Evolutionary conservation across 1,140 invertebrate genomes (phyloP), one percentile per base, ranked within the genome.

Genomic region (Frieseomelitta varia): DNA sequence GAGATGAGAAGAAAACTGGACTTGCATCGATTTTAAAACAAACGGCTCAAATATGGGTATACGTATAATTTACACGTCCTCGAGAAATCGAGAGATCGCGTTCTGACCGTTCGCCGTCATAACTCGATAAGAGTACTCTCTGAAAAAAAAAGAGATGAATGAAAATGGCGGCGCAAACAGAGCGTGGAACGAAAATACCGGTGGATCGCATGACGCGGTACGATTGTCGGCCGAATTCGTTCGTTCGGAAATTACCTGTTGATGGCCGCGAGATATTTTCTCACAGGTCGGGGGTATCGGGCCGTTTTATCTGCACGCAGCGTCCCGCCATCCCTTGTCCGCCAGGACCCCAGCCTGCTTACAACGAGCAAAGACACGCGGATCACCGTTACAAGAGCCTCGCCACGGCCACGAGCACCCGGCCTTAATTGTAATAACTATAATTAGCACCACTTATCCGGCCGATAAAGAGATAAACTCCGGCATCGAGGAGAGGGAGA

Each of bases 361-460:
- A 6, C 67, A 71, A 79, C 69, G 14, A 74, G n/a, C 69, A 24
- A 8, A 27, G 58, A 47, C n/a, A n/a, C 83, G 53, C 30, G 77
- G 69, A 51, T 80, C 68, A 73, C 78, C 68, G 77, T 74, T 80
- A 39, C 74, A 80, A 84, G 68, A 84, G 74, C 47, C 82, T 73
- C 74, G 74, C 55, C 39, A 79, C 77, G 19, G 27, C 82, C 69
- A 84, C 82, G 56, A 84, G 76, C 76, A 67, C 55, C 39, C 56
- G 19, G 10, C 51, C 39, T 79, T 83, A 87, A 87, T 88, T 87
- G 47, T 83, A 80, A 83, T 77, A 27, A 72, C 61, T 72, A 55
- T 87, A 86, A 90, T 90, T 87, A 89, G 84, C 79, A 85, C 61
- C 55, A 85, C 79, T 84, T 85, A 78, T 80, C 21, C 58, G 74